Conservation (phyloP, 2,113 vertebrate species). For the Heterotilapia buettikoferi region DNA sequence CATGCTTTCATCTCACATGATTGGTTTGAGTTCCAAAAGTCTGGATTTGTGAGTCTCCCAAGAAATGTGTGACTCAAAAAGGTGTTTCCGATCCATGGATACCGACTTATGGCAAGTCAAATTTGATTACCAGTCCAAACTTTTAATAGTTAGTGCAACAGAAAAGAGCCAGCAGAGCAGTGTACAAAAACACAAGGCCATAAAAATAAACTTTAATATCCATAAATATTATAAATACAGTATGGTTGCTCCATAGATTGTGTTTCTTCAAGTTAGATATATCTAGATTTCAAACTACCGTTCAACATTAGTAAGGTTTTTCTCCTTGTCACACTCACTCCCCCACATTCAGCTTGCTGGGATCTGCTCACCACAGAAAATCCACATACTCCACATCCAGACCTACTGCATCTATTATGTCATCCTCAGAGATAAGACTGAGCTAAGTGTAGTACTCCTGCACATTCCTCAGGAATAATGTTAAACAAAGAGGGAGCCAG, state of each 20-base stretch:
- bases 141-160: not conserved
- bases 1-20: not conserved
- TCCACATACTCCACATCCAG: not conserved
- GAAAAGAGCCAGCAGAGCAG: not conserved
- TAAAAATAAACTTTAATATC: not conserved
- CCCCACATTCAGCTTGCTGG: not conserved
- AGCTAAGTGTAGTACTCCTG: not conserved
- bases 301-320: not conserved
- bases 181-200: not conserved
- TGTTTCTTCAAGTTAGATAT: not conserved
- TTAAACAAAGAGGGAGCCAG: not conserved
- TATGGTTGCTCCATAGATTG: not conserved
- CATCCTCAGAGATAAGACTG: not conserved
- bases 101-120: not conserved
- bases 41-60: not conserved
- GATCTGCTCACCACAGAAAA: not conserved
- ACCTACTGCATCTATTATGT: not conserved
- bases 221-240: not conserved
- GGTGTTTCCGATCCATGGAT: not conserved
- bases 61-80: not conserved
- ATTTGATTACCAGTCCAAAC: not conserved
- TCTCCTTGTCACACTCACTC: not conserved
- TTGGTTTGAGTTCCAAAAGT: not conserved
- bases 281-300: not conserved
- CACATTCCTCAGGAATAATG: not conserved